Conservation (phyloP, 2,888 invertebrate genomes). For the Creontiades dilutus region DNA sequence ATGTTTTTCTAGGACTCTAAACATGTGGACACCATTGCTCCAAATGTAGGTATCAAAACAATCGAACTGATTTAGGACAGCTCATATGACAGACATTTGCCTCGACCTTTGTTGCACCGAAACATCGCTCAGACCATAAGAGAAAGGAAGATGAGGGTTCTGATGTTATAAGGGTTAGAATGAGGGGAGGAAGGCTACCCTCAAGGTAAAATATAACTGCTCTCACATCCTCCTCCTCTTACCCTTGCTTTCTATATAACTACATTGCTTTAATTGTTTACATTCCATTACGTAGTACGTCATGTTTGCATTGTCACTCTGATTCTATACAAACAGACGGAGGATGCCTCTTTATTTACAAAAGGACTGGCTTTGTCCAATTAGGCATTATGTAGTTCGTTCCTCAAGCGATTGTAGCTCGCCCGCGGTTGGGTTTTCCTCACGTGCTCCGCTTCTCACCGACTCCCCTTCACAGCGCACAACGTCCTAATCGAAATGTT, state of each 20-base stretch:
- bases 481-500: constrained; percentile 7
- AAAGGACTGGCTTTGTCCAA: constrained; percentile 72
- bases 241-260: constrained; percentile 71
- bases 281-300: constrained; percentile 73
- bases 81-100: too few species aligned
- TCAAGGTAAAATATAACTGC: constrained; percentile 70
- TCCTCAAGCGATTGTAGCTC: constrained; percentile 60
- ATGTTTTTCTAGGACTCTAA: too few species aligned
- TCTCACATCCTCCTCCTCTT: constrained; percentile 65
- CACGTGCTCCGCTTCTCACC: constrained; percentile 64
- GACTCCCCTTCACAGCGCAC: constrained; percentile 1
- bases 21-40: too few species aligned
- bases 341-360: constrained; percentile 72
- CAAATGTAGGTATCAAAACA: too few species aligned
- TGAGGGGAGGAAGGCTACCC: constrained; percentile 44
- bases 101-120: too few species aligned
- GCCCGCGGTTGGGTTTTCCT: constrained; percentile 55
- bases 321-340: constrained; percentile 72
- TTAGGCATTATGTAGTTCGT: constrained; percentile 73
- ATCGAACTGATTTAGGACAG: too few species aligned
- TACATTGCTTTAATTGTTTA: constrained; percentile 73
- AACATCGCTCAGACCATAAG: background rate
- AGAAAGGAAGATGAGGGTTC: constrained; percentile 30
- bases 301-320: constrained; percentile 72
- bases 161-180: constrained; percentile 51